These are phyloP conservation scores for Chloroceryle amazona DNA, from an alignment of 2,797 vertebrate genomes.

Conservation along the genomic window DNA sequence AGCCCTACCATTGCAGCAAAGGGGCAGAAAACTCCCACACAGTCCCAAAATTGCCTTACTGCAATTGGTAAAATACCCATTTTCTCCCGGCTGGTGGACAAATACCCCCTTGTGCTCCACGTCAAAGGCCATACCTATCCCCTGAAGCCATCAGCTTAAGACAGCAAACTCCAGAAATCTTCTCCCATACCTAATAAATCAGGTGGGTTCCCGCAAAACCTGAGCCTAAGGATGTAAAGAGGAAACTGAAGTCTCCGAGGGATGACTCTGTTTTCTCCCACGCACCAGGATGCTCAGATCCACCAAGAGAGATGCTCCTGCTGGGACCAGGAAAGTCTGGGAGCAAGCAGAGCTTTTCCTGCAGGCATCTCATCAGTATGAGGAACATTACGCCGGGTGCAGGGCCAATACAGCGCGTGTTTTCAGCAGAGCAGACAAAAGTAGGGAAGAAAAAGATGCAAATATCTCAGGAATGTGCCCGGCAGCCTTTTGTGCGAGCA, in stretches of 20 bases:
- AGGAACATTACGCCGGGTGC: not conserved
- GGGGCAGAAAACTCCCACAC: rapidly evolving
- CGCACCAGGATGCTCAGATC: not conserved
- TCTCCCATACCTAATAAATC: not conserved
- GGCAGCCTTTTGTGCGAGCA: constrained; percentile 40
- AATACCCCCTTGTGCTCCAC: not conserved
- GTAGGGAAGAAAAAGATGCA: constrained; percentile 50
- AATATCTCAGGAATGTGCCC: constrained; percentile 39
- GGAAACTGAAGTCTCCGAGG: not conserved
- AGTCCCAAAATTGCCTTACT: rapidly evolving
- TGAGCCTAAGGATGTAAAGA: not conserved
- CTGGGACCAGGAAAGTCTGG: not conserved
- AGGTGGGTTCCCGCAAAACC: not conserved
- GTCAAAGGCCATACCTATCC: not conserved
- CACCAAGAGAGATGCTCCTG: not conserved
- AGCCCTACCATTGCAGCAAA: rapidly evolving
- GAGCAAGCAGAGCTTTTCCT: not conserved
- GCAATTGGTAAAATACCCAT: not conserved
- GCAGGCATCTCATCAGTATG: not conserved
- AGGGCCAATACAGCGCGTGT: not conserved
- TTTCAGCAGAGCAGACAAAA: constrained; percentile 37
- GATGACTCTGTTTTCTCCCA: not conserved
- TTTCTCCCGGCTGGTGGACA: not conserved
- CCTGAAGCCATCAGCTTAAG: not conserved
- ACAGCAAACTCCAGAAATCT: not conserved